Base-by-base conservation (phyloP, 2,888 invertebrate genomes). In the Cosmia trapezina region DNA sequence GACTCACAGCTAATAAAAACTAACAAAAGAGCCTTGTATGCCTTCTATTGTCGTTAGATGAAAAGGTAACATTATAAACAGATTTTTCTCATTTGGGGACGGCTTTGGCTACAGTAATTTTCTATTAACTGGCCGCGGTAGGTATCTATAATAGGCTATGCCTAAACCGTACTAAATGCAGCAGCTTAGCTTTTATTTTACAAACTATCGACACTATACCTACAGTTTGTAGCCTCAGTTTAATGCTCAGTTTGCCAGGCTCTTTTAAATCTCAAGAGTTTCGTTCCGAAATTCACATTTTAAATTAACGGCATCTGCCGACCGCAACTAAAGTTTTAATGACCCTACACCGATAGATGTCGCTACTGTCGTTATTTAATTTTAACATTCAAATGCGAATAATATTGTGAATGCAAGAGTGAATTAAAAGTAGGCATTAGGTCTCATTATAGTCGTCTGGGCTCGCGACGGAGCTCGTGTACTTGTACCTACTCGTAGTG, bases 351-450 rank as follows among this genome's bases (percentile, higher is more conserved):
- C 63, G 47, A 72, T 62, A 68, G 69, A 73, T 59, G 62, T 47
- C 70, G 49, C 63, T 9, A 56, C n/a, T 33, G 53, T 61, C 22
- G 33, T 59, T 17, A 63, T 65, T 76, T 69, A 17, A 51, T 66
- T 74, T 63, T 41, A n/a, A 64, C 66, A 83, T 72, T 68, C 57
- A 73, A 78, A 73, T 63, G 74, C 64, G 28, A 41, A 54, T 73
- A 74, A 77, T 28, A 28, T 79, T 73, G 73, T 69, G 70, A 81
- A 68, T 63, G 70, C 65, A 47, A 61, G 17, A 73, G 72, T 70
- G 51, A 74, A 78, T 78, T 80, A 83, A 79, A 76, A 85, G 63
- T 60, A 70, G 75, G 71, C 78, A 64, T 33, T 66, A 68, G 69
- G 66, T 64, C 61, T 74, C 73, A 61, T 80, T 76, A 70, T 41